A percentile compares a stretch with the other conserved stretches of the same genome.
phyloP scores from a whole-genome alignment of 2,888 invertebrate genomes.

The Orthosia gracilis region DNA sequence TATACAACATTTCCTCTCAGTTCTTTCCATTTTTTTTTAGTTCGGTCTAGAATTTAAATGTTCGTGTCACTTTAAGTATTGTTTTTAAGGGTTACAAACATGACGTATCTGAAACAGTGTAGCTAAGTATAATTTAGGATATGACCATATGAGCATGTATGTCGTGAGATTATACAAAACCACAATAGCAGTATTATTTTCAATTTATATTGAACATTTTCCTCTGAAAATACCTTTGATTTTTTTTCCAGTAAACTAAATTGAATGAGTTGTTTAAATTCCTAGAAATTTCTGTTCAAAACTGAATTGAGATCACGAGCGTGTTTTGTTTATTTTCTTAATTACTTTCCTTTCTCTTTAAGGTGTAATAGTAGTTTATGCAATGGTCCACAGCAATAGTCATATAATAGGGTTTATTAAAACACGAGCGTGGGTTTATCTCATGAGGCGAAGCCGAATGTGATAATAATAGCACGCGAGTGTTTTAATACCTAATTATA shows the following conservation, averaged over 20 bases:
- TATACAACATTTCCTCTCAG: not conserved
- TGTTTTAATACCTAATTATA: no score
- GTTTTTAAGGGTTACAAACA: not conserved
- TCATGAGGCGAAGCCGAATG: no score
- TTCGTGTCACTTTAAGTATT: no score
- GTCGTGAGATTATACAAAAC: not conserved
- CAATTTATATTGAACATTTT: slow-evolving; percentile 8
- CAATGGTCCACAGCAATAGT: no score
- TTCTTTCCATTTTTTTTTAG: not conserved
- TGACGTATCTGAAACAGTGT: not conserved
- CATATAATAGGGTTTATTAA: no score
- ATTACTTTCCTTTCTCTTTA: not conserved
- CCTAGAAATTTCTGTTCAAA: not conserved
- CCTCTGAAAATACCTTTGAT: slow-evolving; percentile 11
- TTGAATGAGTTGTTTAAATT: slow-evolving; percentile 11
- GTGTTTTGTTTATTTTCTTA: not conserved
- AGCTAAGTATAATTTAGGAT: not conserved
- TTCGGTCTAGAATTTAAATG: not conserved
- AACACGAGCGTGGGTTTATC: no score
- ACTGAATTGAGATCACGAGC: not conserved
- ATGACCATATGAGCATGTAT: not conserved
- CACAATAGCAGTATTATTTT: not conserved
- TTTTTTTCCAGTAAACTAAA: slow-evolving; percentile 27
- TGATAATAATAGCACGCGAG: no score
- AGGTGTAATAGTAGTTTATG: no score